Evolutionary conservation across 53 echinoderm and acorn worm genomes (phyloP).

Genomic region (Astropecten irregularis): DNA sequence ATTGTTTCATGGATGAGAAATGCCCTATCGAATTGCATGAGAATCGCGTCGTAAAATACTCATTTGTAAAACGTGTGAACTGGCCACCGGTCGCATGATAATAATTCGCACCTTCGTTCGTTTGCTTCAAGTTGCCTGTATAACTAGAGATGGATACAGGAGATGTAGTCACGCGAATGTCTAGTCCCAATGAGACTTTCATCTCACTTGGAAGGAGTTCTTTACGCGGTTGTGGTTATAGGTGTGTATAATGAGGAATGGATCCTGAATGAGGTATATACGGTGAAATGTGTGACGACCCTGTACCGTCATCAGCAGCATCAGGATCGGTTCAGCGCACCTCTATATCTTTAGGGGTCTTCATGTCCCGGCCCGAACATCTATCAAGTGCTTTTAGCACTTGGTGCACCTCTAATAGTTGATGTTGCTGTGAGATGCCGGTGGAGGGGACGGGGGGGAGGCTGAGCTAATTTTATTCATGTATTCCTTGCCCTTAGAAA

Average conservation of each 20-base stretch:
- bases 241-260: constrained; percentile 25
- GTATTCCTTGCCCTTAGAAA: constrained; percentile 57
- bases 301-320: constrained; percentile 38
- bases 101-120: not conserved
- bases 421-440: constrained; percentile 32
- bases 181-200: constrained; percentile 29
- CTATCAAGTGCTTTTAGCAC: constrained; percentile 40
- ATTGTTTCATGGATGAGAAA: too few species aligned
- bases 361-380: not conserved
- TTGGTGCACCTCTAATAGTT: constrained; percentile 12
- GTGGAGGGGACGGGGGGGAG: not conserved
- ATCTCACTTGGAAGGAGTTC: constrained; percentile 19
- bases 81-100: not conserved
- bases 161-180: constrained; percentile 26
- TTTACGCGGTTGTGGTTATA: not conserved
- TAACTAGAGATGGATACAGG: not conserved
- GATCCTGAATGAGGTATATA: too few species aligned
- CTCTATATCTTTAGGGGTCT: not conserved
- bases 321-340: too few species aligned
- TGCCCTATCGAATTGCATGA: too few species aligned
- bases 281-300: too few species aligned
- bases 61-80: not conserved
- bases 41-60: too few species aligned
- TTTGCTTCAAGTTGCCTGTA: too few species aligned
- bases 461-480: constrained; percentile 42